Evolutionary conservation across 1,140 invertebrate species (phyloP), one percentile per base, ranked within the genome.

Genomic region (Dinoponera quadriceps): DNA sequence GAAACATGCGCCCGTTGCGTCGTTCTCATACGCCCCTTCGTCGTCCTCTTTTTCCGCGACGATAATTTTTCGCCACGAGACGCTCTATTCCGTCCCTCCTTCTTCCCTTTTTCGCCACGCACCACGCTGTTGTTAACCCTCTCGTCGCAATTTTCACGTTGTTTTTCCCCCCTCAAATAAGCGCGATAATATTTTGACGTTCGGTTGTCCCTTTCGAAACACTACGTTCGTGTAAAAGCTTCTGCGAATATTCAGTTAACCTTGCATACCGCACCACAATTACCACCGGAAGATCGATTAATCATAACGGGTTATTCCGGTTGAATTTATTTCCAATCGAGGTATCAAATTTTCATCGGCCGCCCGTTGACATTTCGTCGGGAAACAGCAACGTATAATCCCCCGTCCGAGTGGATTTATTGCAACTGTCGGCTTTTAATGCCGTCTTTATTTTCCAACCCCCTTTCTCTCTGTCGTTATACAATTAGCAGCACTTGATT

Each of bases 11-110:
- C 65, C 22, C 75, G 51, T 48, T 57, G 33, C 62, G 49, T 66
- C 29, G 65, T 44, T 74, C 55, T 16, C 55, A 18, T 60, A 77
- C 74, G 74, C 74, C 74, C 74, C 74, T 66, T 77, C 48, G 60
- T 25, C 25, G 38, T 62, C 22, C 20, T 54, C 66, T 71, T 59
- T 80, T 44, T 55, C n/a, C n/a, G 33, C 51, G 33, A 57, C 51
- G 51, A 80, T 80, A 71, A 78, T 80, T 80, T 51, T 59, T 71
- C 11, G 27, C 38, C 38, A 44, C 51, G 33, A 29, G 33, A 44
- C 75, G 60, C 38, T 25, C 29, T 63, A 16, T 57, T 11, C 9
- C 38, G 38, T 33, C 55, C 5, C 0, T 48, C 4, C 5, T 16
- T 60, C 4, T 5, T n/a, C 25, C 20, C 20, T 27, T 25, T 44